Base-by-base conservation (phyloP, 2,888 invertebrate genomes). In the Pollenia angustigena region DNA sequence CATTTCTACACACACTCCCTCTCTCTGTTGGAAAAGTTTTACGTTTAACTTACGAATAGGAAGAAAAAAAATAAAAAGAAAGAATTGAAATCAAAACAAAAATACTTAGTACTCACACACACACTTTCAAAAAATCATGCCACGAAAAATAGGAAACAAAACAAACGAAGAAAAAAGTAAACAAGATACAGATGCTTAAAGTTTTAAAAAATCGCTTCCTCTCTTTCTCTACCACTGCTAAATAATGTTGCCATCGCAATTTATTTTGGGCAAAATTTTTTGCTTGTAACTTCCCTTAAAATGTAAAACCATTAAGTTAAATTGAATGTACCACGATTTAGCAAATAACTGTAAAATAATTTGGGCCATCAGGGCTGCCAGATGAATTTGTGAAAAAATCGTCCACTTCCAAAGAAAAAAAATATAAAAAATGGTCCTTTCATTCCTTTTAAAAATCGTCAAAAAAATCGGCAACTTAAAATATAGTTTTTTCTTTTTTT, bases 161-260 rank as follows among this genome's bases (percentile, higher is more conserved):
- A 80, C 85, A 85, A 85, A 64, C 50, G 54, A 42, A 42, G 56
- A 81, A 62, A 84, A 71, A 60, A 23, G 46, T 81, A 78, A 85
- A 78, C 85, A 81, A 85, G 66, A 23, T 62, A 6, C 4, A 32
- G 10, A 23, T 58, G 16, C 14, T 40, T 58, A 46, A 64, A 18
- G n/a, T n/a, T 42, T 6, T 32, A 32, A 32, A 6, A 32, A 32
- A 4, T 32, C 32, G 32, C 6, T 4, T n/a, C 10, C n/a, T 74
- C 71, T 64, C 52, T 50, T 32, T 64, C 12, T 62, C 56, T 60
- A 40, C 52, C 16, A 4, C 12, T 32, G 4, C 7, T 6, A 14
- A 12, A 14, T 32, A 62, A 42, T 62, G 42, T n/a, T 62, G 42
- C 60, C 60, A 18, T 18, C 32, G 32, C 6, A 32, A 32, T 6